phyloP scores from a whole-genome alignment of 2,113 vertebrate genomes.

The Hippocampus mohnikei region DNA sequence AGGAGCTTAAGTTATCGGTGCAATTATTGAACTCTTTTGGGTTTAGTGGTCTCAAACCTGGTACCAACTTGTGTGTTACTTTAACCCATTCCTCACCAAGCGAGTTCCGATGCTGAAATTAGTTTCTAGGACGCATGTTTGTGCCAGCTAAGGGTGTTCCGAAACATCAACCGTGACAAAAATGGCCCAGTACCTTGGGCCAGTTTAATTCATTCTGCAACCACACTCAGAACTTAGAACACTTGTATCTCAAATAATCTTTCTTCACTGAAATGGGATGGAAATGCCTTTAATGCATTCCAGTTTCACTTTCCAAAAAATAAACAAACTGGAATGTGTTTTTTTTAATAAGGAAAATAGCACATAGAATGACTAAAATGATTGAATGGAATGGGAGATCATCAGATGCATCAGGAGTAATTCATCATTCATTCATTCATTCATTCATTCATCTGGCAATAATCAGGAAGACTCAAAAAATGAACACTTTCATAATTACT shows the following conservation, averaged over 20 bases:
- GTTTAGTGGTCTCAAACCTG: constrained; percentile 48
- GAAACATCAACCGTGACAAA: background rate
- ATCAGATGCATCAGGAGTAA: too few relatives aligned
- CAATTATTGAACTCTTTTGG: constrained; percentile 54
- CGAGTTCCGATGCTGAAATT: constrained; percentile 20
- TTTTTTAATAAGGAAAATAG: too few relatives aligned
- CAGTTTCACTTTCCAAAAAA: too few relatives aligned
- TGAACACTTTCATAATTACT: too few relatives aligned
- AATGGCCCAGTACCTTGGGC: too few relatives aligned
- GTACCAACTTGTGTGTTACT: constrained; percentile 54
- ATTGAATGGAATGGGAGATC: too few relatives aligned
- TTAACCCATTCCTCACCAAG: constrained; percentile 29
- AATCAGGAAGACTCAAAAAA: too few relatives aligned
- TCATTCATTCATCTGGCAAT: too few relatives aligned
- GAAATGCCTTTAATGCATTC: background rate
- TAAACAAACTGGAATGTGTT: too few relatives aligned
- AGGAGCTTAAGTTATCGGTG: constrained; percentile 53
- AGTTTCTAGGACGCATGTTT: background rate
- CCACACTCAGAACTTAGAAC: background rate
- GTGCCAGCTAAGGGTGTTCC: background rate
- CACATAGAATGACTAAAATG: too few relatives aligned
- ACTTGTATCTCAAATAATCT: background rate
- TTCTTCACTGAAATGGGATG: background rate
- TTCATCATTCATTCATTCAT: too few relatives aligned
- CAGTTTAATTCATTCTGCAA: background rate